Evolutionary conservation across 1,140 invertebrate species (phyloP).

Genomic region (Drosophila trapezifrons): DNA sequence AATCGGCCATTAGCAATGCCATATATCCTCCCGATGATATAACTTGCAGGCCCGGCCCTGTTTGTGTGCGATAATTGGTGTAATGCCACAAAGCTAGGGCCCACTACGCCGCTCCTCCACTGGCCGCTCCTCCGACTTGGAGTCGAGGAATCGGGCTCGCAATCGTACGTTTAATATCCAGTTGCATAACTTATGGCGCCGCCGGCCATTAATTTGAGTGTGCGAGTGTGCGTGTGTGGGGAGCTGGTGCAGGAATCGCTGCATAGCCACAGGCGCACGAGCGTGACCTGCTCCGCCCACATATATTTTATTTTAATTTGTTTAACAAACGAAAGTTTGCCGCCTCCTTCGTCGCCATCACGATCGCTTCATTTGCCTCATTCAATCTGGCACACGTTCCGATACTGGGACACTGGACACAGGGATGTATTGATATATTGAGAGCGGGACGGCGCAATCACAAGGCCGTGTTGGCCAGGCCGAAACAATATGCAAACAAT

Average conservation of each 20-base stretch:
- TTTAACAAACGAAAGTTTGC: constrained; percentile 66
- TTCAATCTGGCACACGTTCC: constrained; percentile 77
- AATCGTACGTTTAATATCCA: constrained; percentile 68
- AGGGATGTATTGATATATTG: constrained; percentile 12
- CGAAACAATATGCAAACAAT: constrained; percentile 82
- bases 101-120: constrained; percentile 4
- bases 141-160: constrained; percentile 22
- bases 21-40: constrained; percentile 74
- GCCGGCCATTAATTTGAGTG: constrained; percentile 73
- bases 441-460: constrained; percentile 51
- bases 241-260: constrained; percentile 43
- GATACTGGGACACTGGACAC: not conserved
- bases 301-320: constrained; percentile 82
- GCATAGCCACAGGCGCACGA: constrained; percentile 76
- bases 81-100: constrained; percentile 65
- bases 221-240: not conserved
- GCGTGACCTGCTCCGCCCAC: constrained; percentile 51
- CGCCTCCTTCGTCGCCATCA: constrained; percentile 50
- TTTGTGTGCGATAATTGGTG: constrained; percentile 69
- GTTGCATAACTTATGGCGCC: constrained; percentile 77
- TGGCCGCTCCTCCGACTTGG: constrained; percentile 14
- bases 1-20: constrained; percentile 77
- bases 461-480: constrained; percentile 53
- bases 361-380: constrained; percentile 80
- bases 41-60: constrained; percentile 45